phyloP scores from a whole-genome alignment of 1,140 invertebrate genomes.

The Lerema accius region DNA sequence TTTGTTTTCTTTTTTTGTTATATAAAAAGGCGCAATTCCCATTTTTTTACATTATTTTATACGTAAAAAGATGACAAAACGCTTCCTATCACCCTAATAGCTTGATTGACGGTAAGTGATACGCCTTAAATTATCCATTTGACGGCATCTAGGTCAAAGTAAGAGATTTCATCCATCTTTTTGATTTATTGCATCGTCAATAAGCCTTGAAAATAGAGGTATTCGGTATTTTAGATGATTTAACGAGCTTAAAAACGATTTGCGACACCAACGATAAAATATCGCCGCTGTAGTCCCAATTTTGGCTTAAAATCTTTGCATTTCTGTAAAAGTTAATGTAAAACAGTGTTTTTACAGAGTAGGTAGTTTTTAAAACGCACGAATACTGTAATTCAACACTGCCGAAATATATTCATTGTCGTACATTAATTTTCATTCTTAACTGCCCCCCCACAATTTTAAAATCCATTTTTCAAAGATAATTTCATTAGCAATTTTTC shows the following conservation, averaged over 20 bases:
- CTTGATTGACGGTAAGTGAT: constrained; percentile 32
- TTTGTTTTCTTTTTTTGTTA: background rate
- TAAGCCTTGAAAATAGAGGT: constrained; percentile 37
- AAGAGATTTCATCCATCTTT: constrained; percentile 44
- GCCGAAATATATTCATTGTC: too few species aligned
- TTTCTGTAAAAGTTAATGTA: background rate
- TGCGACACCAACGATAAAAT: background rate
- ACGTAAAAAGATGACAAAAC: constrained; percentile 12
- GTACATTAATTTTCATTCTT: background rate
- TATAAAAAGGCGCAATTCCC: background rate
- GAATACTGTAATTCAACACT: too few species aligned
- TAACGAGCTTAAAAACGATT: constrained; percentile 18
- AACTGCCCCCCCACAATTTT: background rate
- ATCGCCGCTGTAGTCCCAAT: background rate
- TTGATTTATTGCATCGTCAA: constrained; percentile 47
- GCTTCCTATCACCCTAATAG: constrained; percentile 15
- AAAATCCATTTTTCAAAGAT: background rate
- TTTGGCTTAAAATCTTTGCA: too few species aligned
- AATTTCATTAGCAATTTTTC: too few species aligned
- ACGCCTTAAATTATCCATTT: constrained; percentile 37
- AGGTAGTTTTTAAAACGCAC: too few species aligned
- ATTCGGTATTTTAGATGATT: constrained; percentile 36
- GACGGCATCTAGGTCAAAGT: constrained; percentile 24
- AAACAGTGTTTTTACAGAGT: background rate
- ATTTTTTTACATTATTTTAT: background rate